Evolutionary conservation across 2,888 invertebrate species (phyloP), one percentile per base, ranked within the genome.

Genomic region (Pristionchus mayeri): DNA sequence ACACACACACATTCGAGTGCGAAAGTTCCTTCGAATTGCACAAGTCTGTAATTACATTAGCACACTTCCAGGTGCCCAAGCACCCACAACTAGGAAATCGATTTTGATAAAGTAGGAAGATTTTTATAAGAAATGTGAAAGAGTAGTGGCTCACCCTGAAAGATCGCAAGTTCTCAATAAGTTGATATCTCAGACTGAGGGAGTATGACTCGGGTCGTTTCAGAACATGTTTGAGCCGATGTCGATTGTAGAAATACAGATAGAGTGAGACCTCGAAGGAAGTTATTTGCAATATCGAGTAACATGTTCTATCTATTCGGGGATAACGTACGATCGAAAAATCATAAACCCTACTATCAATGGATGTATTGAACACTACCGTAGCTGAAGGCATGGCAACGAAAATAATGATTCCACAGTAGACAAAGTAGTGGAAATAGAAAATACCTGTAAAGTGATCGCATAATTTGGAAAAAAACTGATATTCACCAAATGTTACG

Each of bases 211-310:
- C 37, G 4, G 37, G 3, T 16, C 37, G 0, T 67, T 7, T 67
- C 6, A 67, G 16, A 4, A 40, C 67, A 11, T 67, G 67, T 4
- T 40, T 34, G 37, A 67, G 67, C 0, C 67, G 37, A 67, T 67
- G 37, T 67, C 67, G 34, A 67, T 67, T 67, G 37, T 67, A 67
- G 21, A 67, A n/a, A n/a, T 67, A 67, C 37, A 67, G 67, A 37
- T 67, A 67, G 67, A 67, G 6, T 6, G 67, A 67, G 34, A 67
- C 37, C 67, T 67, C 18, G 6, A 37, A 34, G 13, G 44, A 13
- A 9, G 44, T 9, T 9, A 9, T 9, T 44, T 13, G 13, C 44
- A 44, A 44, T 44, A 9, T 44, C 44, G 13, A 6, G 13, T 44
- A 9, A 44, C 44, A n/a, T n/a, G n/a, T n/a, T n/a, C n/a, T n/a